phyloP scores from a whole-genome alignment of 2,888 invertebrate genomes.

The Ptycholaimellus sp. region DNA sequence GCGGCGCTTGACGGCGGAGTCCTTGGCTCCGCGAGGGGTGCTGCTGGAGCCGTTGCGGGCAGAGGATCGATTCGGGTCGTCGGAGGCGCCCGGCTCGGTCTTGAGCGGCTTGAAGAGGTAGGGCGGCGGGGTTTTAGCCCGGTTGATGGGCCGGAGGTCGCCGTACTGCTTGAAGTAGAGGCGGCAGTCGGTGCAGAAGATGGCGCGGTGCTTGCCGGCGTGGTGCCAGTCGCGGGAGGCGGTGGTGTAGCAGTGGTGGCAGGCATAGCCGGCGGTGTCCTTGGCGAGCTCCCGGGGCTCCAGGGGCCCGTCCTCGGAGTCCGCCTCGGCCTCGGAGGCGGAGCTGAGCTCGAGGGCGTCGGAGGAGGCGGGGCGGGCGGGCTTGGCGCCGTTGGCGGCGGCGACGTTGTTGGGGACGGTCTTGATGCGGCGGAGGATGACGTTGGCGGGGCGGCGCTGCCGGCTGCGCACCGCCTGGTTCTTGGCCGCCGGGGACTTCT shows the following conservation, averaged over 20 bases:
- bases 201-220: slow-evolving; percentile 43
- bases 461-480: slow-evolving; percentile 67
- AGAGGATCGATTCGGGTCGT: too few relatives aligned
- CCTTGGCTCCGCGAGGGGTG: neutral
- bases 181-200: slow-evolving; percentile 51
- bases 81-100: slow-evolving; percentile 11
- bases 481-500: slow-evolving; percentile 90
- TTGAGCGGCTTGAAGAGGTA: slow-evolving; percentile 30
- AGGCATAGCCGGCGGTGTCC: slow-evolving; percentile 35
- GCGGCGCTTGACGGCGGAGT: slow-evolving; percentile 11
- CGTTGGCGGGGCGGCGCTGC: slow-evolving; percentile 34
- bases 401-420: slow-evolving; percentile 8
- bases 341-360: slow-evolving; percentile 38
- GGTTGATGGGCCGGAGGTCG: slow-evolving; percentile 36
- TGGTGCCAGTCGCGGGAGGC: slow-evolving; percentile 48
- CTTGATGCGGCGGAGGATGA: slow-evolving; percentile 49
- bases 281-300: neutral
- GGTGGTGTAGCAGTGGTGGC: slow-evolving; percentile 49
- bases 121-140: slow-evolving; percentile 26
- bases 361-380: slow-evolving; percentile 25
- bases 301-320: slow-evolving; percentile 51
- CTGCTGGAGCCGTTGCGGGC: slow-evolving; percentile 6
- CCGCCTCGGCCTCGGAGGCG: slow-evolving; percentile 58
- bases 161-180: slow-evolving; percentile 51
- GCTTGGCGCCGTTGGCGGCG: slow-evolving; percentile 10